These are phyloP conservation scores for Lymantria dispar DNA, from an alignment of 2,888 invertebrate genomes.

Conservation along the genomic window DNA sequence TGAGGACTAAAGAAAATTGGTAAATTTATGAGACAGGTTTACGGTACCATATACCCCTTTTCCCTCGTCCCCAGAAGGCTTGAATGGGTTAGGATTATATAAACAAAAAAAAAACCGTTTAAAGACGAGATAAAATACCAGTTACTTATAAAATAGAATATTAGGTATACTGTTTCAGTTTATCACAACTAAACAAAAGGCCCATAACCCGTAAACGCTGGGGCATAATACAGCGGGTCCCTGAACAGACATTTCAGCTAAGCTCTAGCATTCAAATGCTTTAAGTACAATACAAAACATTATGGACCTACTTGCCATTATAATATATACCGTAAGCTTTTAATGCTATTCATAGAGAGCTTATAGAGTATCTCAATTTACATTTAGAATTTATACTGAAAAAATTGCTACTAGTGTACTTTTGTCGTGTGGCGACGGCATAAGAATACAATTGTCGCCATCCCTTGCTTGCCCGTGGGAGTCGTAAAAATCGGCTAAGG, in stretches of 20 bases:
- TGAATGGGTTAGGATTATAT: too few species aligned
- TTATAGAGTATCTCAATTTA: background rate
- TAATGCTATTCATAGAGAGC: conserved; percentile 1
- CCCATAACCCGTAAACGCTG: conserved; percentile 8
- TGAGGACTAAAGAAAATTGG: too few species aligned
- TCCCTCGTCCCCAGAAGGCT: too few species aligned
- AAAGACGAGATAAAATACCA: too few species aligned
- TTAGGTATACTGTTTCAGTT: conserved; percentile 11
- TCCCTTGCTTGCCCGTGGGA: too few species aligned
- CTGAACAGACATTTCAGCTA: conserved; percentile 13
- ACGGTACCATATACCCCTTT: too few species aligned
- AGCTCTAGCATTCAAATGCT: conserved; percentile 20
- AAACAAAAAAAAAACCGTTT: too few species aligned
- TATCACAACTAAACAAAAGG: conserved; percentile 20
- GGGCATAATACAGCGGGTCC: conserved; percentile 8
- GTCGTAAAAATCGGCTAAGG: too few species aligned
- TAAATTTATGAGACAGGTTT: too few species aligned
- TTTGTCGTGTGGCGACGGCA: too few species aligned
- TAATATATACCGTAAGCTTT: conserved; percentile 1
- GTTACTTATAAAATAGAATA: conserved; percentile 4
- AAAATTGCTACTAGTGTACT: too few species aligned
- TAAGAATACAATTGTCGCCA: too few species aligned
- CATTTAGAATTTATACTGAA: background rate
- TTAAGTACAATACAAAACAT: conserved; percentile 22
- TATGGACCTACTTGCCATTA: conserved; percentile 9